Percentiles rank a stretch among this genome's conserved stretches.
phyloP scores from a whole-genome alignment of 2,113 vertebrate genomes.

The Heptranchias perlo region DNA sequence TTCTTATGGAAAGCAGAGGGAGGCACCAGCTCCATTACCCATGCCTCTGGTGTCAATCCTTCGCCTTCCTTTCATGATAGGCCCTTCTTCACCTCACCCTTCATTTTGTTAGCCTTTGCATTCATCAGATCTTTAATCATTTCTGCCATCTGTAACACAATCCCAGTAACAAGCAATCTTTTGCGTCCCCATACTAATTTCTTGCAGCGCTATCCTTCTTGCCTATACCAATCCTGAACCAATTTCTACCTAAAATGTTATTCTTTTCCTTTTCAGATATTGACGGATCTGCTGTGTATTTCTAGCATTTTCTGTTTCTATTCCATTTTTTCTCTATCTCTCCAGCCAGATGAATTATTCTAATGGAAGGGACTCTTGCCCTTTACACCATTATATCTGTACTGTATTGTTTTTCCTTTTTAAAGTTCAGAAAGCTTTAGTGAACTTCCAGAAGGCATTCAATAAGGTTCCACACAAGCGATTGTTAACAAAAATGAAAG shows the following conservation, averaged over 20 bases:
- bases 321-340: neutral
- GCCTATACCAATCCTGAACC: neutral
- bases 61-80: no score
- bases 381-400: neutral
- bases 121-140: no score
- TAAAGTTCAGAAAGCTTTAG: neutral
- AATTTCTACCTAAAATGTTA: no score
- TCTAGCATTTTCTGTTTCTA: neutral
- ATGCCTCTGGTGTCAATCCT: no score
- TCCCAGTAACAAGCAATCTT: no score
- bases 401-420: neutral
- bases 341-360: neutral
- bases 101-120: no score
- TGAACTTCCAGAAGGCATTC: neutral
- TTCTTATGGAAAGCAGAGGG: no score
- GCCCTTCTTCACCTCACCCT: no score
- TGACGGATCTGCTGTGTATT: neutral
- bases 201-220: neutral
- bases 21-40: no score
- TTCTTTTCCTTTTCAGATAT: neutral
- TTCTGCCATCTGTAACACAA: no score
- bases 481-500: neutral
- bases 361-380: no score
- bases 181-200: no score
- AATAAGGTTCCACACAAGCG: neutral